Evolutionary conservation across 2,113 vertebrate genomes (phyloP).

Genomic region (Australoheros scitulus): DNA sequence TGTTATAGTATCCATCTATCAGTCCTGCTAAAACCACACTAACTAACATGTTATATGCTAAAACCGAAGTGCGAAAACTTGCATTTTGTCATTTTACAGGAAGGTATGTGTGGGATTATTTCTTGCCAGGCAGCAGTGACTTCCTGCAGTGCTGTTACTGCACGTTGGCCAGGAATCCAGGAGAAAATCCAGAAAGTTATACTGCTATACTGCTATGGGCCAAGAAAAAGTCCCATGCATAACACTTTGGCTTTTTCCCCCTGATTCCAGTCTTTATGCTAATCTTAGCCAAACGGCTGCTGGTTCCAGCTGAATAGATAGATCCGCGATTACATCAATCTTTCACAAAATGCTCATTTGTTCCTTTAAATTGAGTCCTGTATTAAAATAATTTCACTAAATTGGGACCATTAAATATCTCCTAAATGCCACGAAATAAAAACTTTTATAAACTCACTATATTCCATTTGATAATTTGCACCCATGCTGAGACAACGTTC

Average conservation of each 20-base stretch:
- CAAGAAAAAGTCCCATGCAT: neutral
- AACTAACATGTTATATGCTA: neutral
- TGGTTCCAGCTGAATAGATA: neutral
- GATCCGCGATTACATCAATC: neutral
- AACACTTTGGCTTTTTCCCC: neutral
- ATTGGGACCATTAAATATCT: neutral
- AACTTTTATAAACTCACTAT: neutral
- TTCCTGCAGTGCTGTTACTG: neutral
- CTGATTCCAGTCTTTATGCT: neutral
- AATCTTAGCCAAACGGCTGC: neutral
- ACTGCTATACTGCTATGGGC: neutral
- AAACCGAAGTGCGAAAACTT: neutral
- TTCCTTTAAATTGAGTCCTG: neutral
- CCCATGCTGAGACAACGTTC: constrained; percentile 3
- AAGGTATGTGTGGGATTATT: neutral
- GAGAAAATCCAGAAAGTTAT: neutral
- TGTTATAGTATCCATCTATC: neutral
- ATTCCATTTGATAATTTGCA: constrained; percentile 14
- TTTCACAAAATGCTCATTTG: neutral
- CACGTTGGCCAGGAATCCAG: neutral
- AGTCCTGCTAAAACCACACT: neutral
- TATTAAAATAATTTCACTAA: neutral
- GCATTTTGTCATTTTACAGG: neutral
- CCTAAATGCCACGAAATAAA: neutral
- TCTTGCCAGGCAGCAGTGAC: constrained; percentile 4